These are phyloP conservation scores for Lucilia sericata DNA, from an alignment of 1,140 invertebrate species.

Conservation along the genomic window DNA sequence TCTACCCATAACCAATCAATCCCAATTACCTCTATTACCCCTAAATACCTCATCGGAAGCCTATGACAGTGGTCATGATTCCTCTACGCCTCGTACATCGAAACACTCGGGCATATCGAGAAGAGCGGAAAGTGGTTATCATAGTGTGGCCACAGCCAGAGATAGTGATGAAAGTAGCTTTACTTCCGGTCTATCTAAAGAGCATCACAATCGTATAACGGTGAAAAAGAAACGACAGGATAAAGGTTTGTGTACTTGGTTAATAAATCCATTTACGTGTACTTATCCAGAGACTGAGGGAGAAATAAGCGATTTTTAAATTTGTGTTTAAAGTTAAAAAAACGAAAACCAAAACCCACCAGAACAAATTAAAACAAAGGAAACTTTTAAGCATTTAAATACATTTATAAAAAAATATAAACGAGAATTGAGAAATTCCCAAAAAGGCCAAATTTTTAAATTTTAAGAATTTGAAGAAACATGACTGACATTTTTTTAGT, in stretches of 20 bases:
- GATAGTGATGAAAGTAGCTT: slow-evolving; percentile 88
- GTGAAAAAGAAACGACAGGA: slow-evolving; percentile 64
- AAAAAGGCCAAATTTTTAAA: slow-evolving; percentile 47
- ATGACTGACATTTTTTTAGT: slow-evolving; percentile 46
- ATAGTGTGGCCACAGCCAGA: slow-evolving; percentile 80
- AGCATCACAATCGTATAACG: slow-evolving; percentile 74
- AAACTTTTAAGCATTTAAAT: slow-evolving; percentile 28
- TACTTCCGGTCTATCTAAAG: slow-evolving; percentile 79
- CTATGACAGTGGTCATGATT: slow-evolving; percentile 85
- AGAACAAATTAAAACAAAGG: neutral
- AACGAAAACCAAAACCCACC: slow-evolving; percentile 26
- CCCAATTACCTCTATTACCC: slow-evolving; percentile 61
- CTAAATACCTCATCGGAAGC: slow-evolving; percentile 70
- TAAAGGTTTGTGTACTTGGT: slow-evolving; percentile 63
- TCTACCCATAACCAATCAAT: slow-evolving; percentile 71
- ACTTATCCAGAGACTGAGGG: slow-evolving; percentile 78
- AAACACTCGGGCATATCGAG: slow-evolving; percentile 81
- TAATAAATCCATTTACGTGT: slow-evolving; percentile 76
- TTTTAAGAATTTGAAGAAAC: slow-evolving; percentile 44
- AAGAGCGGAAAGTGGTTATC: slow-evolving; percentile 87
- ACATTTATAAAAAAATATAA: neutral
- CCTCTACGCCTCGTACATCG: slow-evolving; percentile 80
- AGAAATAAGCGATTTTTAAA: slow-evolving; percentile 74
- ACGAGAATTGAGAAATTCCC: slow-evolving; percentile 35
- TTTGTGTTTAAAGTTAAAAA: neutral